Evolutionary conservation across 2,113 vertebrate species (phyloP), one percentile per base, ranked within the genome.

Genomic region (Amia ocellicauda): DNA sequence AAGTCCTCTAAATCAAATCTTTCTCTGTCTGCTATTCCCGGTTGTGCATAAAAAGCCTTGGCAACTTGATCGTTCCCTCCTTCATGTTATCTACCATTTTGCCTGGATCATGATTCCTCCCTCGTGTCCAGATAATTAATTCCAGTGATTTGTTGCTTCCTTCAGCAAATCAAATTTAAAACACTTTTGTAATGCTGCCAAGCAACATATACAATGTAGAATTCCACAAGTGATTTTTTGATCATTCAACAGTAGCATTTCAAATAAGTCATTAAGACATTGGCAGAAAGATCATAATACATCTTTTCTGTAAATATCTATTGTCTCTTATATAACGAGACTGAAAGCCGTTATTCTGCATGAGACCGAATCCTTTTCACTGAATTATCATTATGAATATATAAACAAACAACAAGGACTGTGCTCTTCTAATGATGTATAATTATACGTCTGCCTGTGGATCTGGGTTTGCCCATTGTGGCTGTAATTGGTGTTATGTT

Each of bases 151-250:
- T 58, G 54, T 45, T 23, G 43, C 45, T 66, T 66, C 56, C 53
- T 17, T 27, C 55, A 19, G 45, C 56, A 58, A 66, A 66, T 66
- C 56, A 66, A 26, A 66, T 66, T 66, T 50, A 59, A 66, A 56
- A 54, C 62, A 29, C 45, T 50, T 50, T 43, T 58, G 52, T 47
- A 16, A 14, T 26, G 29, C 19, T 63, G 63, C 63, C 36, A 56
- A 49, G 63, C 19, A 22, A 19, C 51, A 63, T 42, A 42, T 63
- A 43, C 45, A 22, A 36, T 58, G 29, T 5, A 19, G 28, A 22
- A 58, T 13, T 31, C 36, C 60, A 36, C 60, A 52, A 62, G 60
- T 50, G 47, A 42, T 54, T 63, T n/a, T 53, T 41, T 63, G 51
- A 54, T 55, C 41, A 42, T 51, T 43, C 40, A 19, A 24, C 36